Evolutionary conservation across 2,888 invertebrate species (phyloP), one percentile per base, ranked within the genome.

Genomic region (Clistopyga incitator): DNA sequence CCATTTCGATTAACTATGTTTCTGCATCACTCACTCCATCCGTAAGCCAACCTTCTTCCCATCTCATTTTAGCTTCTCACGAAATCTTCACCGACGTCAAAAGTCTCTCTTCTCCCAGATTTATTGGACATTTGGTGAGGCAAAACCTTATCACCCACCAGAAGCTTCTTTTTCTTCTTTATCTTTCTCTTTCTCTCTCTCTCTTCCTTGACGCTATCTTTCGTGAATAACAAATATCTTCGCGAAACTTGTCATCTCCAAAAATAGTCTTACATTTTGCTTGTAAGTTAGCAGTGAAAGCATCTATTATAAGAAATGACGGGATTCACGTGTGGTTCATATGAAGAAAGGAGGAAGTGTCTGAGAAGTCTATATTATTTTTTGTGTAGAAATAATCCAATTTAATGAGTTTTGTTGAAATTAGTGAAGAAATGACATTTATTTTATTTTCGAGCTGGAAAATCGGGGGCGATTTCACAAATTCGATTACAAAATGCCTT

Each of bases 1-100:
- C 72, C 18, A 74, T 74, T 72, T 20, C 79, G 79, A 79, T 79
- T 74, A 79, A 72, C 45, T 70, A 34, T 13, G 59, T 10, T 78
- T 68, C 45, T 54, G n/a, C 45, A 20, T 52, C 50, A 65, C 65
- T 50, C 42, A 50, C n/a, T 29, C n/a, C 15, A 42, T 23, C 52
- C n/a, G 54, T 34, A 50, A 20, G 29, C 4, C 29, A 15, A 2
- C 29, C 29, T 29, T 29, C 29, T 25, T 72, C 20, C 34, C 45
- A 47, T 67, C 67, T 67, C 20, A 47, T 67, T 47, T 56, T 15
- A 47, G 45, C n/a, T 65, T 72, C 45, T 56, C 56, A 13, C 45
- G 15, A 42, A 45, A 64, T 47, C 15, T 45, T n/a, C n/a, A 6
- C 45, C 18, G 13, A 45, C 23, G 67, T 47, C 67, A 8, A 47